Evolutionary conservation across 2,797 vertebrate genomes (phyloP), one percentile per base, ranked within the genome.

Genomic region (Mus minutoides): DNA sequence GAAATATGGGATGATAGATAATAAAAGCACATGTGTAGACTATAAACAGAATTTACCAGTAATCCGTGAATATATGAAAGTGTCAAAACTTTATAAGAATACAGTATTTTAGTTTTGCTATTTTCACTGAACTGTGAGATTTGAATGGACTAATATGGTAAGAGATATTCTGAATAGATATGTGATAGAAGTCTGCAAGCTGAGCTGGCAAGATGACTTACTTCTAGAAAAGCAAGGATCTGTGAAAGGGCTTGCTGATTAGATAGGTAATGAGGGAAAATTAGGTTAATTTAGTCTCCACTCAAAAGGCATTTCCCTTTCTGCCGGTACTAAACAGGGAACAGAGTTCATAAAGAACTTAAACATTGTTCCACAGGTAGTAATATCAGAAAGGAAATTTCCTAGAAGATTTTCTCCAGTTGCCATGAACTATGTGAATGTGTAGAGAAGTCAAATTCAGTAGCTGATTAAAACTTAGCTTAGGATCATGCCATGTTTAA

Each of bases 311-410:
- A 91, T 12, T 24, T 85, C 34, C 11, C 85, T 91, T 43, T 87
- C 17, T 96, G 37, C 6, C 29, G 76, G 43, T 88, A 22, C 83
- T 91, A 73, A 88, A 31, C 31, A 85, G 17, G 75, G 31, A 88
- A 76, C 40, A 93, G 88, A 82, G 58, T 88, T 97, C 37, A 73
- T 1, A 52, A 19, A 67, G 43, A 83, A 67, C 21, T 76, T 43
- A 46, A 94, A 46, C 5, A 96, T 90, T 91, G 17, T 92, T 97
- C 82, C 60, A 73, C n/a, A 95, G 79, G 87, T 91, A 96, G 89
- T 96, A 85, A 88, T 89, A 83, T 69, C 29, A 56, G 12, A 93
- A 93, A 4, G 37, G 49, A 52, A 76, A 87, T 79, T 88, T 34
- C 4, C 22, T 88, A 76, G 69, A 78, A 93, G 21, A 85, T 87